Base-by-base conservation (phyloP, 2,888 invertebrate species). In the Leucoptera coffeella region DNA sequence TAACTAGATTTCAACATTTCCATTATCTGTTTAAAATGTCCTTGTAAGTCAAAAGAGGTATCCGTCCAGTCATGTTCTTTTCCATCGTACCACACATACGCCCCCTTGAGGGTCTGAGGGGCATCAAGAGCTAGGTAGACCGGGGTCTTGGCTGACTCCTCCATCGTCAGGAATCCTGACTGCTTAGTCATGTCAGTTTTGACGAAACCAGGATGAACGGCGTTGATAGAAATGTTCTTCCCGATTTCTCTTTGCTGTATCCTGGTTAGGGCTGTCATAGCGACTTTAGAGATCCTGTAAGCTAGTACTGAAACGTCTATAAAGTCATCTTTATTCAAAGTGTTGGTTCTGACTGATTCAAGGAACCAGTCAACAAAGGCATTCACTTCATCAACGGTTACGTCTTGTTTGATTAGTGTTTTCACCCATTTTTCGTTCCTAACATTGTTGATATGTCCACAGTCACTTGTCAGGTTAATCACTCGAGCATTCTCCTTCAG, bases 401-500 rank as follows among this genome's bases (percentile, higher is more conserved):
- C 43, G 42, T 60, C 50, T 1, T 50, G 40, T 24, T 42, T 46
- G 14, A 39, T 37, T 7, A 69, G 39, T 6, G 32, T 43, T 12
- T 51, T 29, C 2, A 61, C 41, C 67, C 64, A 65, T 22, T 44
- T 40, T 29, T 49, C 40, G 12, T 60, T 62, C 38, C 46, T 56
- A 25, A 69, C 39, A 40, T 67, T 67, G 2, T 65, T 61, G 3
- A 65, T 37, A 40, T 61, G 67, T 2, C 61, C 69, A 24, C 54
- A 60, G 0, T 56, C 47, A 27, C 62, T 61, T 0, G 85, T 82
- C 1, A 88, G 47, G 41, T 86, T 84, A 1, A 86, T 82, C 22
- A 88, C 84, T 36, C 82, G 75, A 21, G 83, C 84, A 50, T 82
- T 77, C 36, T 78, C 65, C 42, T 73, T 62, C 29, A 89, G 57